phyloP scores from a whole-genome alignment of 2,888 invertebrate genomes.

The Clanis bilineata region DNA sequence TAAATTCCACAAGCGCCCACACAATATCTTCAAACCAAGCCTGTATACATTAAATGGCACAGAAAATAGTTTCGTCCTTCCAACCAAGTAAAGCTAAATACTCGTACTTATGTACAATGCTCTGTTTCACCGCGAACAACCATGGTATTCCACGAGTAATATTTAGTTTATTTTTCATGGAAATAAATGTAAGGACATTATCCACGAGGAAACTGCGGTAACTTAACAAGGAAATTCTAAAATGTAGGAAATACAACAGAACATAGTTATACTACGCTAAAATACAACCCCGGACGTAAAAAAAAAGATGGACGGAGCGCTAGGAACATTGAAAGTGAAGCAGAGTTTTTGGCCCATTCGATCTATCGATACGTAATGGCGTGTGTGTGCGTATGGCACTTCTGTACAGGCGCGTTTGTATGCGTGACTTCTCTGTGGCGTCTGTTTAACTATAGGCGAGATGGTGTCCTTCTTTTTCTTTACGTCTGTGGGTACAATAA shows the following conservation, averaged over 20 bases:
- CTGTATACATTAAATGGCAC: neutral
- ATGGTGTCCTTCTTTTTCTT: too few relatives aligned
- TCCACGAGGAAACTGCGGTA: neutral
- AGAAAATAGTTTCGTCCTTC: neutral
- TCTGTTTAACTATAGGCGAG: too few relatives aligned
- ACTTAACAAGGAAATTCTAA: neutral
- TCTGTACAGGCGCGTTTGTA: too few relatives aligned
- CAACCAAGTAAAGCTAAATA: neutral
- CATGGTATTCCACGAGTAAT: neutral
- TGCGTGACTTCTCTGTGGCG: too few relatives aligned
- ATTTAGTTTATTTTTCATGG: neutral
- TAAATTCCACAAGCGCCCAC: constrained; percentile 1
- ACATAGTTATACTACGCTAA: neutral
- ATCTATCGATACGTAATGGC: too few relatives aligned
- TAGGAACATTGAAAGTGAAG: too few relatives aligned
- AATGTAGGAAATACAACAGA: neutral
- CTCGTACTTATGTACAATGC: neutral
- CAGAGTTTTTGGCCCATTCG: too few relatives aligned
- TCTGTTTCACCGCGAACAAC: neutral
- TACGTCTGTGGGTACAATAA: too few relatives aligned
- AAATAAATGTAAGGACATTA: neutral
- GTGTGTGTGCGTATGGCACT: too few relatives aligned
- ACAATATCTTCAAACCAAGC: constrained; percentile 1
- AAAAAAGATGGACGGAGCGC: too few relatives aligned
- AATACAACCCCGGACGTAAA: too few relatives aligned